These are phyloP conservation scores for Brachyhypopomus occidentalis DNA, from an alignment of 2,113 vertebrate genomes.

Conservation along the genomic window DNA sequence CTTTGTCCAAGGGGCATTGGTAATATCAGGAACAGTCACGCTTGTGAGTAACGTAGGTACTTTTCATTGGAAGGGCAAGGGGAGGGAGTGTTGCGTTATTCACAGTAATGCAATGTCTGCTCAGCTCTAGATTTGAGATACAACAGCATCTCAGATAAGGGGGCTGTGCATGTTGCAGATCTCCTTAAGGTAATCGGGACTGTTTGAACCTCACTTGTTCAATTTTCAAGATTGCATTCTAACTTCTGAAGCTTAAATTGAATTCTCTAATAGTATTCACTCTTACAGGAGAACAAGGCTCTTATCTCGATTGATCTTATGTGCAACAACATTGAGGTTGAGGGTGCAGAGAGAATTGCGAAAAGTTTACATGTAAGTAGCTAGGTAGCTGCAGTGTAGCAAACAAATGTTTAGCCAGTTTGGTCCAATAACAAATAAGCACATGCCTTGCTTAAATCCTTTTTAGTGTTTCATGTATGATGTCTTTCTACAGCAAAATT, in stretches of 20 bases:
- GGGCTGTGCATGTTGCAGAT: slow-evolving; percentile 69
- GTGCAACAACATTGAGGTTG: slow-evolving; percentile 82
- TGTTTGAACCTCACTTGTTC: slow-evolving; percentile 30
- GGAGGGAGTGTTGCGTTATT: too few relatives aligned
- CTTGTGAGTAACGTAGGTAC: too few relatives aligned
- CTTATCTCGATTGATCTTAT: slow-evolving; percentile 83
- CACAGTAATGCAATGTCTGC: slow-evolving; percentile 11
- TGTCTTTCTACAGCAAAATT: slow-evolving; percentile 75
- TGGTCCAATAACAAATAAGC: background rate
- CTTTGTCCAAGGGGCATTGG: too few relatives aligned
- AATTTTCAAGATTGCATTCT: background rate
- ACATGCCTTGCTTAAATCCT: background rate
- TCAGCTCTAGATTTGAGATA: slow-evolving; percentile 84
- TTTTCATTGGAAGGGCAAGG: too few relatives aligned
- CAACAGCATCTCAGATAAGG: slow-evolving; percentile 79
- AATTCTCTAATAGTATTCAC: background rate
- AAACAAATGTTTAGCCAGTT: background rate
- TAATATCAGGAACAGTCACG: too few relatives aligned
- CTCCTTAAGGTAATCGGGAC: slow-evolving; percentile 76
- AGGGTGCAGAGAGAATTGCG: slow-evolving; percentile 81
- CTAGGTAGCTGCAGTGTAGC: slow-evolving; percentile 46
- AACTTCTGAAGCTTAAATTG: background rate
- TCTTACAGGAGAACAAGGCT: slow-evolving; percentile 65
- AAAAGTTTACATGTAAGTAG: slow-evolving; percentile 77
- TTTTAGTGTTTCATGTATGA: background rate